A percentile compares a stretch with the other conserved stretches of the same genome.
phyloP scores from a whole-genome alignment of 2,113 vertebrate species.

The Zosterops borbonicus region DNA sequence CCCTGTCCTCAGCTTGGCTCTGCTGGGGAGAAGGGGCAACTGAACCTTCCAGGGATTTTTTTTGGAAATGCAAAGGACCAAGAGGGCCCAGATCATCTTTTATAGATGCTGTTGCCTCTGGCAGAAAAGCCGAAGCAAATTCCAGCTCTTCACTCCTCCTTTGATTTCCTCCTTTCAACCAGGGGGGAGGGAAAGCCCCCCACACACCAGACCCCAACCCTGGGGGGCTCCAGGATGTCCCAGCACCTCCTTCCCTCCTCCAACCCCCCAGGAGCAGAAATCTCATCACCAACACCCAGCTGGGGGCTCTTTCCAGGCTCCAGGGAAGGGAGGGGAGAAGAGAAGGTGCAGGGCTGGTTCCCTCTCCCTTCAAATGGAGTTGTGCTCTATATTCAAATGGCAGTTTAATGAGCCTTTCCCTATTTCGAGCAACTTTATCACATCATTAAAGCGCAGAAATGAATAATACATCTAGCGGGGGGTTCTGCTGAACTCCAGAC shows the following conservation, averaged over 20 bases:
- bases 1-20: background rate
- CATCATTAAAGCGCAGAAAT: conserved; percentile 80
- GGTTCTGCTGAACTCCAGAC: conserved; percentile 77
- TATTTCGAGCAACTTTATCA: conserved; percentile 80
- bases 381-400: conserved; percentile 81
- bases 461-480: conserved; percentile 83
- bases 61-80: background rate
- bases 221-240: background rate
- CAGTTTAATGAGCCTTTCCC: conserved; percentile 82
- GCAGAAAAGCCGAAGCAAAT: background rate
- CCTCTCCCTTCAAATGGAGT: conserved; percentile 65
- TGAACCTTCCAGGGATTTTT: background rate
- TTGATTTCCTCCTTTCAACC: background rate
- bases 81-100: conserved; percentile 17
- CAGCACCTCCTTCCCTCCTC: background rate
- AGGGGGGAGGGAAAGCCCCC: background rate
- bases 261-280: background rate
- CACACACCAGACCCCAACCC: background rate
- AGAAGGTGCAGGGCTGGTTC: conserved; percentile 14
- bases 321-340: background rate
- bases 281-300: background rate
- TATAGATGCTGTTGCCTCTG: conserved; percentile 1
- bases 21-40: rapidly evolving
- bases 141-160: background rate
- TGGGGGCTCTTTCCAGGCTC: background rate